phyloP scores from a whole-genome alignment of 2,888 invertebrate genomes.

The Endotricha flammealis region DNA sequence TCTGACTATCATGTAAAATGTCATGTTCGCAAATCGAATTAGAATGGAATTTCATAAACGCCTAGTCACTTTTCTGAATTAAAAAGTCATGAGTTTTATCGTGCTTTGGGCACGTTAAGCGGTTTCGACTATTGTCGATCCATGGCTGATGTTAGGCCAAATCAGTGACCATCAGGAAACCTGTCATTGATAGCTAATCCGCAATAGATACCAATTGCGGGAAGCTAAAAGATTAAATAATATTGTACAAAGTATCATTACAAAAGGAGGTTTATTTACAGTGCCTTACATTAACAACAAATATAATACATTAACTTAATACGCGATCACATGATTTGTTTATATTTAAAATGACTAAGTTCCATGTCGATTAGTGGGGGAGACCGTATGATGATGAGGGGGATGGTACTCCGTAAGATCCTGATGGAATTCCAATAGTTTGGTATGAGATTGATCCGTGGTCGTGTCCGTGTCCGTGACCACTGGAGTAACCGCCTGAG shows the following conservation, averaged over 20 bases:
- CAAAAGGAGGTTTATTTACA: constrained; percentile 70
- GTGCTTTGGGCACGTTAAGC: no score
- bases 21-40: no score
- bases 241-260: constrained; percentile 30
- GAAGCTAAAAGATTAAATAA: no score
- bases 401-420: constrained; percentile 69
- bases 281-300: constrained; percentile 71
- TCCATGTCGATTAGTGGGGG: constrained; percentile 54
- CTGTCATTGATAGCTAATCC: no score
- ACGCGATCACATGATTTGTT: constrained; percentile 69
- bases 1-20: no score
- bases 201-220: no score
- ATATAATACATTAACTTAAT: constrained; percentile 69
- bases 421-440: constrained; percentile 65
- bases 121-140: no score
- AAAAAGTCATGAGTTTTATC: no score
- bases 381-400: constrained; percentile 65
- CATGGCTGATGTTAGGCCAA: no score
- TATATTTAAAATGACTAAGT: constrained; percentile 65
- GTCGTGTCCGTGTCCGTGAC: constrained; percentile 15
- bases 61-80: no score
- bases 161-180: no score
- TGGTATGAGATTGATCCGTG: neutral
- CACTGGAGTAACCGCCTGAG: constrained; percentile 25
- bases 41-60: no score